Evolutionary conservation across 2,888 invertebrate species (phyloP).

Genomic region (Folsomia candida): DNA sequence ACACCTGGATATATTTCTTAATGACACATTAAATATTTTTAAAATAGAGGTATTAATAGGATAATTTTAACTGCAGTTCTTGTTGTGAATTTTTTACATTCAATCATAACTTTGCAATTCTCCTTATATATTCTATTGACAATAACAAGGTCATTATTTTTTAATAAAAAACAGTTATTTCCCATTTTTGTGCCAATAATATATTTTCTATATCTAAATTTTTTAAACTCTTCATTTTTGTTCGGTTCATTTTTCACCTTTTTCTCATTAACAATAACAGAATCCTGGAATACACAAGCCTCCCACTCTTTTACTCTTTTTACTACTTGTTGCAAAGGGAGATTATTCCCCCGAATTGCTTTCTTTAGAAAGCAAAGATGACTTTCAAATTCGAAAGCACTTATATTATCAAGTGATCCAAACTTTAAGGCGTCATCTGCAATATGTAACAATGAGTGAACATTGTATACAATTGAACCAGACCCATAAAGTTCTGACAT

Average conservation of each 20-base stretch:
- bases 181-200: not conserved
- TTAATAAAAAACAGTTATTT: not conserved
- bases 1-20: not conserved
- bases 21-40: not conserved
- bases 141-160: not conserved
- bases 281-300: not conserved
- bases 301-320: not conserved
- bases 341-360: not conserved
- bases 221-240: not conserved
- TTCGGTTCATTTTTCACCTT: no score
- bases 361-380: not conserved
- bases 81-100: not conserved
- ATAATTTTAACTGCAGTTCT: not conserved
- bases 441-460: not conserved
- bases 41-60: not conserved
- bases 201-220: no score
- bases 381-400: constrained; percentile 9
- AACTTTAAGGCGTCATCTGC: not conserved
- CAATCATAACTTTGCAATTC: not conserved
- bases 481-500: not conserved
- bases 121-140: not conserved
- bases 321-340: not conserved
- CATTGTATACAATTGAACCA: not conserved
- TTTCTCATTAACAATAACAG: no score
- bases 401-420: not conserved